A percentile compares a stretch with the other conserved stretches of the same genome.
Conservation (phyloP, 2,797 vertebrate species). For the Coregonus suidteri region DNA sequence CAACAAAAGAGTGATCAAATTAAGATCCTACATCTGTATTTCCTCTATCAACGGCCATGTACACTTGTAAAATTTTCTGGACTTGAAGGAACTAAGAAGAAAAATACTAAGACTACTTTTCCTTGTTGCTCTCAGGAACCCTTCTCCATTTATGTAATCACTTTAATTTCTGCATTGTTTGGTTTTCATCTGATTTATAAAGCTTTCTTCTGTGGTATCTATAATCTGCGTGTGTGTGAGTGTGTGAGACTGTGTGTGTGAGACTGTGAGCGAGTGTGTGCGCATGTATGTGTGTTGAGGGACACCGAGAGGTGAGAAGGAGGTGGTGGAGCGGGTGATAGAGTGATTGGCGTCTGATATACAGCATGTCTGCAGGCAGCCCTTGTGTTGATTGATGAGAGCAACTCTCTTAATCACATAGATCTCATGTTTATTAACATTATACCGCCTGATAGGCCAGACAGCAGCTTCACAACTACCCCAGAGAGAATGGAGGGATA, state of each 20-base stretch:
- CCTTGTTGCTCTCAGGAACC: neutral
- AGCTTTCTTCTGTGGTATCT: neutral
- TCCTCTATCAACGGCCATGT: neutral
- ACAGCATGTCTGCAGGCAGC: conserved; percentile 29
- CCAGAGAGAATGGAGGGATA: conserved; percentile 8
- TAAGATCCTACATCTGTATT: too few relatives aligned
- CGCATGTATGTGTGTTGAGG: conserved; percentile 38
- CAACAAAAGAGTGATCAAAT: too few relatives aligned
- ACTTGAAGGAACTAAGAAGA: neutral
- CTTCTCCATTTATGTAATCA: neutral
- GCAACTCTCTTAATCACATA: conserved; percentile 36
- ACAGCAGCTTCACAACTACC: neutral
- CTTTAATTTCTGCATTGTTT: neutral
- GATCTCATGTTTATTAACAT: conserved; percentile 48
- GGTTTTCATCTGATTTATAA: neutral
- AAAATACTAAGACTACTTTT: neutral
- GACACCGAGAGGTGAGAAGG: conserved; percentile 10
- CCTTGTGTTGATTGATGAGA: conserved; percentile 37
- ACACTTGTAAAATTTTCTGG: neutral
- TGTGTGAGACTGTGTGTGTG: conserved; percentile 48
- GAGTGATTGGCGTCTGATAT: conserved; percentile 30
- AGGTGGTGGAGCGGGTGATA: conserved; percentile 8
- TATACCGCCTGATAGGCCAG: conserved; percentile 11
- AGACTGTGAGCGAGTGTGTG: conserved; percentile 34
- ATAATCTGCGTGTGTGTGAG: conserved; percentile 22